Percentiles rank a stretch among this genome's conserved stretches.
phyloP scores from a whole-genome alignment of 2,888 invertebrate genomes.

The Tachina fera region DNA sequence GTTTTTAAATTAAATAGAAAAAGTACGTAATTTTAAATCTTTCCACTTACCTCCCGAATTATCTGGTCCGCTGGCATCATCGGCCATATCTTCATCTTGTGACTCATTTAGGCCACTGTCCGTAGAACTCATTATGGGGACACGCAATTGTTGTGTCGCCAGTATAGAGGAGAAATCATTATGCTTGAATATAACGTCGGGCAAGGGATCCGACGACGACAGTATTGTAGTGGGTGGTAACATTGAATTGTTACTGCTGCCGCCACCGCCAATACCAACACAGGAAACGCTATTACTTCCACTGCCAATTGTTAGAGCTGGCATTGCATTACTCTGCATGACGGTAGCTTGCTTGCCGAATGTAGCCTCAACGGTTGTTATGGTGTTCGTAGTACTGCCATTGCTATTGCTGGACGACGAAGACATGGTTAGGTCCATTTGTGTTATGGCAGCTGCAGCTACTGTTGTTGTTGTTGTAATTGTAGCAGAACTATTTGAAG shows the following conservation, averaged over 20 bases:
- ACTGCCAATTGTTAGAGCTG: slow-evolving; percentile 25
- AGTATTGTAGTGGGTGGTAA: slow-evolving; percentile 79
- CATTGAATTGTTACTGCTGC: slow-evolving; percentile 75
- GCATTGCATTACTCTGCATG: slow-evolving; percentile 29
- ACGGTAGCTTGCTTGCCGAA: slow-evolving; percentile 22
- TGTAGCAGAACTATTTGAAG: slow-evolving; percentile 69
- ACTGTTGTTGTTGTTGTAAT: slow-evolving; percentile 68
- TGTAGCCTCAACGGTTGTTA: slow-evolving; percentile 71
- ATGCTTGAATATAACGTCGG: slow-evolving; percentile 80
- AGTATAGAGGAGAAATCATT: slow-evolving; percentile 81
- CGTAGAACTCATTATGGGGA: slow-evolving; percentile 59
- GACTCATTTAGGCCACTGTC: slow-evolving; percentile 72
- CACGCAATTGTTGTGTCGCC: slow-evolving; percentile 79
- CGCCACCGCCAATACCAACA: slow-evolving; percentile 18
- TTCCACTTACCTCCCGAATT: slow-evolving; percentile 77
- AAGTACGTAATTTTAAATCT: neutral
- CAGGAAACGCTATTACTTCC: slow-evolving; percentile 13
- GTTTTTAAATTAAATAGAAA: neutral
- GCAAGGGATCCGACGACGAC: slow-evolving; percentile 80
- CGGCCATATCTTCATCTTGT: slow-evolving; percentile 75
- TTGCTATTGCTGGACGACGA: slow-evolving; percentile 76
- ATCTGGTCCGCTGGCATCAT: slow-evolving; percentile 74
- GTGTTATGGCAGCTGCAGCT: slow-evolving; percentile 65
- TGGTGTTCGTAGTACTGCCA: slow-evolving; percentile 73
- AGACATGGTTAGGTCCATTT: slow-evolving; percentile 80